These are phyloP conservation scores for Poecilia latipinna DNA, from an alignment of 2,113 vertebrate genomes.

Conservation along the genomic window DNA sequence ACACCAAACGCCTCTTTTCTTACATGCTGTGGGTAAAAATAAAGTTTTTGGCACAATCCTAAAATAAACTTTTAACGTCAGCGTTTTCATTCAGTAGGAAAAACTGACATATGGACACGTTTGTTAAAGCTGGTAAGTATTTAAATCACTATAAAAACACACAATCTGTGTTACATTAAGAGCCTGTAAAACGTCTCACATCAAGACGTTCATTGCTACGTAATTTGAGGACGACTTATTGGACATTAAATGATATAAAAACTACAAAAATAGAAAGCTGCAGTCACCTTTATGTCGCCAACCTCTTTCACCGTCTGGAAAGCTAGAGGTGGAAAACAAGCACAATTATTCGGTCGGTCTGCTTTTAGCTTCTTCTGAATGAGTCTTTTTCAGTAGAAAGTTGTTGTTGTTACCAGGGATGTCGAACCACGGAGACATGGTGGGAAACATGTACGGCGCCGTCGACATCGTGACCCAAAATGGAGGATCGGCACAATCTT, in stretches of 20 bases:
- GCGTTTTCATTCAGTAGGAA: too few species aligned
- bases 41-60: too few species aligned
- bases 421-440: slow-evolving; percentile 39
- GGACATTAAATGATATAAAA: neutral
- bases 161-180: too few species aligned
- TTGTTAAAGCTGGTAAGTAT: too few species aligned
- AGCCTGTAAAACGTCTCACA: too few species aligned
- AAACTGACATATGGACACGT: too few species aligned
- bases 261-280: neutral
- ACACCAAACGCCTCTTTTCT: neutral
- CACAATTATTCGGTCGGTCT: neutral
- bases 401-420: slow-evolving; percentile 45
- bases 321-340: slow-evolving; percentile 11
- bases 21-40: neutral
- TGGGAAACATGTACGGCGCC: slow-evolving; percentile 35
- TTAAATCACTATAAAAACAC: too few species aligned
- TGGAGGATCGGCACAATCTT: neutral
- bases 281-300: slow-evolving; percentile 14
- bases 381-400: neutral
- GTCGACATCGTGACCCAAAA: slow-evolving; percentile 46
- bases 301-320: neutral
- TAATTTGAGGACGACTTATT: too few species aligned
- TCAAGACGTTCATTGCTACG: too few species aligned
- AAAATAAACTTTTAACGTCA: too few species aligned
- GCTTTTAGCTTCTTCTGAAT: neutral